phyloP scores from a whole-genome alignment of 1,140 invertebrate species.

The Conus ventricosus region DNA sequence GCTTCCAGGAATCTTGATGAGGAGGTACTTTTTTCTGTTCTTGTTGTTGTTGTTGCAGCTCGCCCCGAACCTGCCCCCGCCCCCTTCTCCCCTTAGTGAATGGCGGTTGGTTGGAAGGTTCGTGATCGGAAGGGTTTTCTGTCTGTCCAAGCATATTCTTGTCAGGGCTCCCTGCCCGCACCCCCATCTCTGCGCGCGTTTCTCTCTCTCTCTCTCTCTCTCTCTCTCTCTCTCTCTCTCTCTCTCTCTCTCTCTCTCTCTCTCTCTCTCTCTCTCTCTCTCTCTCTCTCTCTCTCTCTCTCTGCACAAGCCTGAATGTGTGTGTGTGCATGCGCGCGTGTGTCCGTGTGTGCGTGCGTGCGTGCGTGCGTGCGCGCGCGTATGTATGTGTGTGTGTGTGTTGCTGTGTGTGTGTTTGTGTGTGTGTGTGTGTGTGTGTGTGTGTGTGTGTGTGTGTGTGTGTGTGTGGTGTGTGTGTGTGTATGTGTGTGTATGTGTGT shows the following conservation, averaged over 20 bases:
- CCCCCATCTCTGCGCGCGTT: not conserved
- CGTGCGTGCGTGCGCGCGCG: not conserved
- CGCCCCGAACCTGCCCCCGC: too few relatives aligned
- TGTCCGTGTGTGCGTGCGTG: not conserved
- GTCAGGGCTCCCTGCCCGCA: not conserved
- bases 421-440: not conserved
- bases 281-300: conserved; percentile 25
- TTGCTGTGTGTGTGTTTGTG: not conserved
- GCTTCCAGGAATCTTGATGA: too few relatives aligned
- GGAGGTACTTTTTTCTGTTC: too few relatives aligned
- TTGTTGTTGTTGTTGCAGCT: too few relatives aligned
- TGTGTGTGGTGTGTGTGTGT: not conserved
- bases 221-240: conserved; percentile 12
- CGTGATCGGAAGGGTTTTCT: too few relatives aligned
- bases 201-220: conserved; percentile 22
- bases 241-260: conserved; percentile 25
- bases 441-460: conserved; percentile 5
- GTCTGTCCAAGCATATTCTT: too few relatives aligned
- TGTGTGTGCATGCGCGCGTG: not conserved
- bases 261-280: not conserved
- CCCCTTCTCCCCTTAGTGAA: too few relatives aligned
- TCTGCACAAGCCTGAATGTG: not conserved
- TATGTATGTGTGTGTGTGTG: not conserved
- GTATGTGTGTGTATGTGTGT: not conserved
- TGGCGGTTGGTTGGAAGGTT: too few relatives aligned